Evolutionary conservation across 1,140 invertebrate genomes (phyloP).

Genomic region (Protaetia brevitarsis): DNA sequence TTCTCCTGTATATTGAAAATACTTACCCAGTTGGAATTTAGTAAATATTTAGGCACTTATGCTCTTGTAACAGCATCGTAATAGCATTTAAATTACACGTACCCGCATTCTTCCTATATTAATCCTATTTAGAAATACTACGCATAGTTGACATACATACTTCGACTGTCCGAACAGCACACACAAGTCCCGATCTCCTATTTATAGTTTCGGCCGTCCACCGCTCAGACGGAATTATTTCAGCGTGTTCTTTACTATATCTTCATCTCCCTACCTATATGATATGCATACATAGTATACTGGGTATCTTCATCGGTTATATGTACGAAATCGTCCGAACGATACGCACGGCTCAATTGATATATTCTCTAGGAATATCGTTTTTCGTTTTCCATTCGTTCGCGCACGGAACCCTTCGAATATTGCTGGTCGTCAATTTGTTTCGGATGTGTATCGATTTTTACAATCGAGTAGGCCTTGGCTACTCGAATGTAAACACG

Average conservation of each 20-base stretch:
- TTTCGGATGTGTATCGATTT: background rate
- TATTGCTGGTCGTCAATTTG: background rate
- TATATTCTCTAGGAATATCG: background rate
- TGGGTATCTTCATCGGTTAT: background rate
- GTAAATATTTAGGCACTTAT: too few species aligned
- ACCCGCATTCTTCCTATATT: too few species aligned
- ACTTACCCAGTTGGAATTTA: too few species aligned
- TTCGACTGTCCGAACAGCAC: background rate
- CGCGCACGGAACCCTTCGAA: background rate
- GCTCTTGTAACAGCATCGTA: too few species aligned
- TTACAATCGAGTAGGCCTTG: too few species aligned
- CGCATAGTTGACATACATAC: slow-evolving; percentile 9
- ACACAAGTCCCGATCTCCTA: background rate
- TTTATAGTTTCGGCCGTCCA: background rate
- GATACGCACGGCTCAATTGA: background rate
- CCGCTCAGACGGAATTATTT: background rate
- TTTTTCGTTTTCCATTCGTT: slow-evolving; percentile 1
- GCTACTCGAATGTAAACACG: background rate
- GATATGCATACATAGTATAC: background rate
- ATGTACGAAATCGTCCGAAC: background rate
- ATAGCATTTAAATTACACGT: too few species aligned
- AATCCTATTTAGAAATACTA: slow-evolving; percentile 7
- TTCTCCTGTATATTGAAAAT: too few species aligned
- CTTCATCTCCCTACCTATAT: background rate
- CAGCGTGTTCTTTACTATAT: background rate